phyloP scores from a whole-genome alignment of 1,140 invertebrate genomes.

The Drosophila malerkotliana region DNA sequence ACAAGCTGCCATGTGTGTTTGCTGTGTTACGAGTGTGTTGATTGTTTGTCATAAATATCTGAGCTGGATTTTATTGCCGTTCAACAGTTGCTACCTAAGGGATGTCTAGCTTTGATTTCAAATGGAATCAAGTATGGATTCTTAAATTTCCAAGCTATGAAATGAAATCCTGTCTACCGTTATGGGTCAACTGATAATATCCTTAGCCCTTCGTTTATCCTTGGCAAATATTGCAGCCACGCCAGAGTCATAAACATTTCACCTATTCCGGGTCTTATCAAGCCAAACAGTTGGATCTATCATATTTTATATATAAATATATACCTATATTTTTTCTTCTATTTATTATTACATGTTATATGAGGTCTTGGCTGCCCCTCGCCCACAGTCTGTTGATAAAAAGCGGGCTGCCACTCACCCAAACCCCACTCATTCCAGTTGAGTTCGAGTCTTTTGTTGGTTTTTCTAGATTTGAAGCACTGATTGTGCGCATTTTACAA shows the following conservation, averaged over 20 bases:
- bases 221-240: constrained; percentile 38
- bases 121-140: background rate
- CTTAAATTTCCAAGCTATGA: background rate
- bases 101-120: background rate
- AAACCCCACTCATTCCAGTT: constrained; percentile 50
- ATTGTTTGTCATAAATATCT: constrained; percentile 52
- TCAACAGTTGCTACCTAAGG: background rate
- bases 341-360: constrained; percentile 63
- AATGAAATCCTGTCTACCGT: background rate
- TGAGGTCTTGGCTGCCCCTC: constrained; percentile 25
- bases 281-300: constrained; percentile 19
- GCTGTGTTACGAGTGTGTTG: constrained; percentile 21
- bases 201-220: constrained; percentile 40
- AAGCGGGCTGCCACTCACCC: constrained; percentile 50
- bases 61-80: constrained; percentile 29
- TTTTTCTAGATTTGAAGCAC: constrained; percentile 81
- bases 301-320: constrained; percentile 27
- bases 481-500: constrained; percentile 77
- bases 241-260: constrained; percentile 15
- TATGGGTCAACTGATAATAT: constrained; percentile 13
- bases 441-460: constrained; percentile 74
- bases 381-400: constrained; percentile 40
- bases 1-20: constrained; percentile 6
- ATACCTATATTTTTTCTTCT: constrained; percentile 15
- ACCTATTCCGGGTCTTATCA: constrained; percentile 14